A percentile compares a stretch with the other conserved stretches of the same genome.
These are phyloP conservation scores for Zaprionus bogoriensis DNA, from an alignment of 2,888 invertebrate genomes.

Conservation along the genomic window DNA sequence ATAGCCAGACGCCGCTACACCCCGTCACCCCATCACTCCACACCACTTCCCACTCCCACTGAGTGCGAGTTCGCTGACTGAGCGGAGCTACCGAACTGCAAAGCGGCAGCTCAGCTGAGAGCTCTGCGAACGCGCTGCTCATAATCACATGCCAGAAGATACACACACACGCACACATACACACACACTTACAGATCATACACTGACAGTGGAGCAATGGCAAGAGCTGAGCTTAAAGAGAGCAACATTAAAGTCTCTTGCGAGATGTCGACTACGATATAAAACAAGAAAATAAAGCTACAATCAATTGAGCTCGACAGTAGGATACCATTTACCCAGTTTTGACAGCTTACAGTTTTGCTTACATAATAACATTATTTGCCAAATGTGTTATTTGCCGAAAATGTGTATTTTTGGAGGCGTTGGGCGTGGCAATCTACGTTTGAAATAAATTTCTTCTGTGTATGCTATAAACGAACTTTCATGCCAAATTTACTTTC, in stretches of 20 bases:
- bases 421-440: no score
- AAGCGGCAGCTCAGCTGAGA: slow-evolving; percentile 20
- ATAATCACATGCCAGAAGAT: slow-evolving; percentile 38
- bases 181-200: no score
- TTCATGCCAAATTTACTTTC: background rate
- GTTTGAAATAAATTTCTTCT: no score
- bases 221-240: background rate
- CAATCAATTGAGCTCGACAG: no score
- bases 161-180: slow-evolving; percentile 15
- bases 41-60: slow-evolving; percentile 10
- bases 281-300: no score
- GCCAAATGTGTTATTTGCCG: no score
- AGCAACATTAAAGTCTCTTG: background rate
- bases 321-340: no score
- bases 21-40: background rate
- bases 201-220: background rate
- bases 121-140: slow-evolving; percentile 37
- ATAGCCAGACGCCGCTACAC: slow-evolving; percentile 36
- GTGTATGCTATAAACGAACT: no score
- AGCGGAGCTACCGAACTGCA: slow-evolving; percentile 38
- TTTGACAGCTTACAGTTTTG: no score
- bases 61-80: slow-evolving; percentile 60
- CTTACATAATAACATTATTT: no score
- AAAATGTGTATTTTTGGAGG: no score
- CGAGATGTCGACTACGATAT: background rate